Conservation (phyloP, 2,888 invertebrate genomes). For the Sympetrum striolatum region DNA sequence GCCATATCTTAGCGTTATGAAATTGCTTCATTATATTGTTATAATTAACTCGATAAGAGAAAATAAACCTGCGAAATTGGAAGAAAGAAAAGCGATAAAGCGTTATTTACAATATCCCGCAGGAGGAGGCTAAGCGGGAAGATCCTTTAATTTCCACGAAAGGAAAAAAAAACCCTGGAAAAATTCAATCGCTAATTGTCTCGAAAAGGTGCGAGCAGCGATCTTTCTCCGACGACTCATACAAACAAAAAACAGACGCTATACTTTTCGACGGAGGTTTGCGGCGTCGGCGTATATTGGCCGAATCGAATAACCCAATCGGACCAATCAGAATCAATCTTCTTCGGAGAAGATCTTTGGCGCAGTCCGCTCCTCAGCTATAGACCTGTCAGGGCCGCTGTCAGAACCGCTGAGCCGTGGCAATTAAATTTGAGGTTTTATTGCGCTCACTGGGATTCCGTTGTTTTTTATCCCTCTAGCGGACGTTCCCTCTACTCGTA, state of each 20-base stretch:
- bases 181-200: no score
- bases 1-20: no score
- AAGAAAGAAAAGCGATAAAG: no score
- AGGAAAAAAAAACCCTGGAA: no score
- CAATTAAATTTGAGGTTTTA: constrained; percentile 44
- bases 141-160: no score
- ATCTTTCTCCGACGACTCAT: neutral
- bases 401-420: constrained; percentile 36
- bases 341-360: constrained; percentile 22
- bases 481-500: neutral
- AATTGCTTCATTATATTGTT: no score
- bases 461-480: constrained; percentile 6
- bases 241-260: neutral
- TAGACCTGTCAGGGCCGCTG: constrained; percentile 33
- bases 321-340: constrained; percentile 32
- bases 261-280: neutral
- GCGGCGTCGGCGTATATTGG: neutral
- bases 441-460: constrained; percentile 20
- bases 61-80: no score
- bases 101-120: no score
- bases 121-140: no score
- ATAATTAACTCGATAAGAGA: no score
- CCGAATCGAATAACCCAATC: constrained; percentile 22
- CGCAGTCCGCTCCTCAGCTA: neutral
- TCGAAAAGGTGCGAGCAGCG: neutral